Percentiles rank a stretch among this genome's conserved stretches.
Evolutionary conservation across 2,113 vertebrate species (phyloP).

Genomic region (Passer domesticus): DNA sequence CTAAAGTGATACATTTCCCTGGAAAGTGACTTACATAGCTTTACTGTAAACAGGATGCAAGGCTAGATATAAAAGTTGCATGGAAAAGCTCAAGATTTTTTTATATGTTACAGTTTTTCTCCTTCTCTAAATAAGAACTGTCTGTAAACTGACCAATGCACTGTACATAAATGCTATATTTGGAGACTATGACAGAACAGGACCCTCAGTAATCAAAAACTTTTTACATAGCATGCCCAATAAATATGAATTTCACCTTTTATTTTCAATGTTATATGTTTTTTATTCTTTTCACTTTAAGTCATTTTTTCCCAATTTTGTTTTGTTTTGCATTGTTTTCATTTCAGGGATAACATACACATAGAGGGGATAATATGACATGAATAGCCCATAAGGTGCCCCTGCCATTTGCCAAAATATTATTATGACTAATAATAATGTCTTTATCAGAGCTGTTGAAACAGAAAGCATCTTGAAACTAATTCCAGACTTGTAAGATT

Average conservation of each 20-base stretch:
- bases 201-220: not conserved
- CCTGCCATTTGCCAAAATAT: not conserved
- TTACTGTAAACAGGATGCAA: not conserved
- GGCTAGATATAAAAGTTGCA: not conserved
- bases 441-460: not conserved
- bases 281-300: not conserved
- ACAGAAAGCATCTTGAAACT: not conserved
- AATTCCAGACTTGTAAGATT: not conserved
- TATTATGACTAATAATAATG: not conserved
- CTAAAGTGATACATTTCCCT: not conserved
- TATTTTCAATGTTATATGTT: not conserved
- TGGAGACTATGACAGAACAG: not conserved
- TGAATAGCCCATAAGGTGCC: not conserved
- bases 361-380: not conserved
- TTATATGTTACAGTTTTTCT: not conserved
- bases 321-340: rapidly evolving
- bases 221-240: not conserved
- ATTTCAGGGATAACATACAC: not conserved
- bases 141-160: not conserved
- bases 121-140: not conserved
- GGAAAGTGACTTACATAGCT: not conserved
- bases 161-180: not conserved
- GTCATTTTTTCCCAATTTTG: not conserved
- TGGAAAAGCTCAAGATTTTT: not conserved
- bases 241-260: not conserved